Conservation (phyloP, 2,113 vertebrate species). For the Psittacus erithacus region DNA sequence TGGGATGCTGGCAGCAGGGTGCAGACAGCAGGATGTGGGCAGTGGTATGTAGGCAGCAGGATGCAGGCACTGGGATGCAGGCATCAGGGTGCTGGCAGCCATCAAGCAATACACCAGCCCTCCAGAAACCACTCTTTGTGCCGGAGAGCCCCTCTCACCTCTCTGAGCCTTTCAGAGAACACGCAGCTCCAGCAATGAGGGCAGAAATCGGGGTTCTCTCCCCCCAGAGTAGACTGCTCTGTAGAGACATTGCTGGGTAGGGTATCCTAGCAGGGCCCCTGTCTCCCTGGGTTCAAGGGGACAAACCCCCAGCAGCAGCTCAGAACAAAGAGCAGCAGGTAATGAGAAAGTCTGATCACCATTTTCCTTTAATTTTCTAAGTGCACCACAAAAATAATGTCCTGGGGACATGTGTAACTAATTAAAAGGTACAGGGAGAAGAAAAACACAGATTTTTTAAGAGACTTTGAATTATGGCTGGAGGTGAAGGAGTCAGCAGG, state of each 20-base stretch:
- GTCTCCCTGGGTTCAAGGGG: not conserved
- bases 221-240: accelerated
- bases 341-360: not conserved
- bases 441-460: conserved; percentile 40
- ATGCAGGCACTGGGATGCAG: not conserved
- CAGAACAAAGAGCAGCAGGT: not conserved
- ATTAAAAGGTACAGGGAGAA: conserved; percentile 55
- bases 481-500: conserved; percentile 59
- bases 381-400: not conserved
- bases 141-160: not conserved
- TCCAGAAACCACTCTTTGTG: not conserved
- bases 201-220: not conserved
- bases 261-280: accelerated
- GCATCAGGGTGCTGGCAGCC: not conserved
- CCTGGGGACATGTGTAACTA: conserved; percentile 58
- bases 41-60: too few species aligned
- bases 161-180: not conserved
- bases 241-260: accelerated
- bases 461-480: conserved; percentile 61
- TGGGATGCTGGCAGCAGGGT: not conserved
- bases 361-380: not conserved
- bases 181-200: not conserved
- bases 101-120: accelerated
- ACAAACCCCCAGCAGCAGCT: not conserved
- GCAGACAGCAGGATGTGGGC: too few species aligned